These are phyloP conservation scores for Scolopax rusticola DNA, from an alignment of 2,797 vertebrate genomes.

Conservation along the genomic window DNA sequence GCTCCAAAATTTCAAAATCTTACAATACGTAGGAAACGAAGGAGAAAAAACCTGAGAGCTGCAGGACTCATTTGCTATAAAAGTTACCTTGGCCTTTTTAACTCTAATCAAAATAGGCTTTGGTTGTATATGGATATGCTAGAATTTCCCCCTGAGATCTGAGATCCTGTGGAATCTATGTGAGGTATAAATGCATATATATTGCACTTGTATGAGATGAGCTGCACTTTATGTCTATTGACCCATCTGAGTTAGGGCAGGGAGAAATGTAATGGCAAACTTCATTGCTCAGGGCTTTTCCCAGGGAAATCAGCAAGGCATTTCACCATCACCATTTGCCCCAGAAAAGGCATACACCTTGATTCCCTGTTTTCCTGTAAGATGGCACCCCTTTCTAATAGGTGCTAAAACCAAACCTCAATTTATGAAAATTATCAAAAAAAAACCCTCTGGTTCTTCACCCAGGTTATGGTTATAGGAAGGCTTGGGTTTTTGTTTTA, in stretches of 20 bases:
- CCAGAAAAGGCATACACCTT: neutral
- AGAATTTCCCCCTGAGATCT: neutral
- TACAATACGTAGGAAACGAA: conserved; percentile 40
- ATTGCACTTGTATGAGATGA: neutral
- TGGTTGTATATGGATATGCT: neutral
- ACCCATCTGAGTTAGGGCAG: neutral
- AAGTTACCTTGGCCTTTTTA: conserved; percentile 44
- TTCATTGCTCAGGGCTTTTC: neutral
- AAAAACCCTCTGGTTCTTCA: neutral
- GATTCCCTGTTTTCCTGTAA: neutral
- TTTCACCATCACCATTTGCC: neutral
- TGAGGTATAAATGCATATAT: neutral
- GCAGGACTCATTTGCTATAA: neutral
- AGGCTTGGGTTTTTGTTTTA: neutral
- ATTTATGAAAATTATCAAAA: neutral
- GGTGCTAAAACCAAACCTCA: neutral
- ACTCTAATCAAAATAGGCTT: neutral
- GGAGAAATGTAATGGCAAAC: neutral
- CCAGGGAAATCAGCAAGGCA: neutral
- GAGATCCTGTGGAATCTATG: neutral
- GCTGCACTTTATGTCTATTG: neutral
- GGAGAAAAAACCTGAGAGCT: neutral
- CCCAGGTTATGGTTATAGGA: neutral
- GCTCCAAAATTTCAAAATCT: conserved; percentile 47
- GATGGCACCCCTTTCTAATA: neutral